phyloP scores from a whole-genome alignment of 2,113 vertebrate genomes.

The Otocyon megalotis region DNA sequence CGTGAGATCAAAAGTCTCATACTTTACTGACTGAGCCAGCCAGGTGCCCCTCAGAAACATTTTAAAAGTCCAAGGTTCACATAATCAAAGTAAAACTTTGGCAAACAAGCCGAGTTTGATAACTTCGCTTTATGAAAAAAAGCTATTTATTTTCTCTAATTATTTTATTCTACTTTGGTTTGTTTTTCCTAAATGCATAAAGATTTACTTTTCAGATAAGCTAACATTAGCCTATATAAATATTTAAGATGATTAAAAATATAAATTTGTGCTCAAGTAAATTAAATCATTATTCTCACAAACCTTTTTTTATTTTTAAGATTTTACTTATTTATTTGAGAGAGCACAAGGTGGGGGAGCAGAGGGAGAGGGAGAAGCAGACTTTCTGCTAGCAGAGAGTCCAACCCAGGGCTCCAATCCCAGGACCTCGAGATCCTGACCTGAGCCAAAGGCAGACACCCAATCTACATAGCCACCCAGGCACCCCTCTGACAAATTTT shows the following conservation, averaged over 20 bases:
- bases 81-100: neutral
- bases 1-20: neutral
- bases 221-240: neutral
- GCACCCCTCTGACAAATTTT: neutral
- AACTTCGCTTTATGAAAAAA: neutral
- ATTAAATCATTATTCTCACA: neutral
- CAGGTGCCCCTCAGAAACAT: neutral
- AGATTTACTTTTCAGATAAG: neutral
- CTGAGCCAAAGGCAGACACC: neutral
- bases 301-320: slow-evolving; percentile 54
- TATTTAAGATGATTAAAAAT: slow-evolving; percentile 26
- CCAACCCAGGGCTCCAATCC: neutral
- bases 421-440: neutral
- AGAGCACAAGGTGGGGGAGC: neutral
- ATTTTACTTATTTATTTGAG: neutral
- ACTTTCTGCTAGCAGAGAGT: neutral
- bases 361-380: neutral
- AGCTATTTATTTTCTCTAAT: neutral
- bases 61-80: neutral
- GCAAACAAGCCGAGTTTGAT: neutral
- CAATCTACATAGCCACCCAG: neutral
- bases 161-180: neutral
- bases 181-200: neutral
- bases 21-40: neutral
- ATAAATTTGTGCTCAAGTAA: slow-evolving; percentile 8